Percentiles rank a stretch among this genome's conserved stretches.
phyloP scores from a whole-genome alignment of 2,888 invertebrate species.

The Limnephilus auricula region DNA sequence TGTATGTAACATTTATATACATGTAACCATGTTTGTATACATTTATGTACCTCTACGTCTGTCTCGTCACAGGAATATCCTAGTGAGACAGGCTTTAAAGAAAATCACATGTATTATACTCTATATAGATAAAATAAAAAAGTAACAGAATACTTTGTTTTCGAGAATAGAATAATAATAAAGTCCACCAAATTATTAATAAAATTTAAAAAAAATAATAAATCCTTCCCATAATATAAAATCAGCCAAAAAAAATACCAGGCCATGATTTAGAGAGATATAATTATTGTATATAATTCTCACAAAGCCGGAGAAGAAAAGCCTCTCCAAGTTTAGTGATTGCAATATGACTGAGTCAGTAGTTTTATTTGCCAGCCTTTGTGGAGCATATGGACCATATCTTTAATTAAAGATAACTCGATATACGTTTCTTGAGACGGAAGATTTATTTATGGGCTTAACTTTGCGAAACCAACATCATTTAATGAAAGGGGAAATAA shows the following conservation, averaged over 20 bases:
- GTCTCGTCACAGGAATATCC: no score
- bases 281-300: background rate
- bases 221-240: no score
- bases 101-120: no score
- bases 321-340: background rate
- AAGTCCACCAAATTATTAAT: no score
- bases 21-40: no score
- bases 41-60: no score
- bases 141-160: no score
- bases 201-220: no score
- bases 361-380: background rate
- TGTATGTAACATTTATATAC: no score
- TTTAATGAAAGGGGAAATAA: background rate
- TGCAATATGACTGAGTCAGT: background rate
- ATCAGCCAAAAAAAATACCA: background rate
- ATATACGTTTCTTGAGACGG: background rate
- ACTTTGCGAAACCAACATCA: constrained; percentile 12
- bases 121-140: no score
- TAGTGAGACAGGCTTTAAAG: no score
- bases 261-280: background rate
- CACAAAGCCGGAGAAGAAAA: background rate
- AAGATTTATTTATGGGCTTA: constrained; percentile 22
- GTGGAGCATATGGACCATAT: constrained; percentile 11
- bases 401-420: constrained; percentile 31
- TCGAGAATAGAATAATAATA: no score